phyloP scores from a whole-genome alignment of 2,113 vertebrate species.

The Poecilia latipinna region DNA sequence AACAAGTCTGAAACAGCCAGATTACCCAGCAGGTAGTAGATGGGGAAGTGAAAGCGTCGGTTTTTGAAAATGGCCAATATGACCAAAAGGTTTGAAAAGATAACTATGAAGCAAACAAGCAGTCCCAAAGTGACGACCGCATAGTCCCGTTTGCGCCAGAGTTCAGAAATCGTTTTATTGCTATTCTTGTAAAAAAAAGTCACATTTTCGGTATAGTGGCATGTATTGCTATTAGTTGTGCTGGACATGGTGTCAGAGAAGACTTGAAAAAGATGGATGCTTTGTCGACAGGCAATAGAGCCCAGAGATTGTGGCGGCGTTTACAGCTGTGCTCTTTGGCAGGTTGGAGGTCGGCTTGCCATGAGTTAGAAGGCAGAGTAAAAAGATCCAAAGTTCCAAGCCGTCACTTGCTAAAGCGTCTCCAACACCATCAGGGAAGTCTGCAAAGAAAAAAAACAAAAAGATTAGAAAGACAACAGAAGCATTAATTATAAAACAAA shows the following conservation, averaged over 20 bases:
- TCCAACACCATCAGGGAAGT: slow-evolving; percentile 4
- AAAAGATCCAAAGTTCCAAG: slow-evolving; percentile 9
- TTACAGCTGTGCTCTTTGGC: slow-evolving; percentile 32
- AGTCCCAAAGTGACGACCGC: slow-evolving; percentile 91
- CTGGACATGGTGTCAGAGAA: background rate
- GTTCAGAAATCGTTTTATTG: slow-evolving; percentile 66
- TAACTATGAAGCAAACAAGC: slow-evolving; percentile 89
- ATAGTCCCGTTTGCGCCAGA: slow-evolving; percentile 64
- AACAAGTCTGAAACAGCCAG: slow-evolving; percentile 94
- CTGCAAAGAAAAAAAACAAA: slow-evolving; percentile 8
- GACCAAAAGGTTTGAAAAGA: slow-evolving; percentile 92
- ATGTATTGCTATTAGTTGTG: slow-evolving; percentile 25
- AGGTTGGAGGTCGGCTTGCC: slow-evolving; percentile 34
- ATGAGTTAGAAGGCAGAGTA: slow-evolving; percentile 35
- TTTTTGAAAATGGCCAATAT: slow-evolving; percentile 92
- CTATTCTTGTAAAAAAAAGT: slow-evolving; percentile 69
- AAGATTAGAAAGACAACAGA: background rate
- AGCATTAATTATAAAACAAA: background rate
- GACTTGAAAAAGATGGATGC: background rate
- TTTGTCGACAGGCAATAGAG: background rate
- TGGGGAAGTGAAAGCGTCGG: slow-evolving; percentile 92
- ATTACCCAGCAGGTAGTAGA: slow-evolving; percentile 96
- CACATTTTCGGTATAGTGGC: slow-evolving; percentile 52
- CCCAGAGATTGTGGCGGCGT: slow-evolving; percentile 17
- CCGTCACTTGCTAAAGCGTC: background rate